Evolutionary conservation across 2,888 invertebrate genomes (phyloP).

Genomic region (Eupithecia centaureata): DNA sequence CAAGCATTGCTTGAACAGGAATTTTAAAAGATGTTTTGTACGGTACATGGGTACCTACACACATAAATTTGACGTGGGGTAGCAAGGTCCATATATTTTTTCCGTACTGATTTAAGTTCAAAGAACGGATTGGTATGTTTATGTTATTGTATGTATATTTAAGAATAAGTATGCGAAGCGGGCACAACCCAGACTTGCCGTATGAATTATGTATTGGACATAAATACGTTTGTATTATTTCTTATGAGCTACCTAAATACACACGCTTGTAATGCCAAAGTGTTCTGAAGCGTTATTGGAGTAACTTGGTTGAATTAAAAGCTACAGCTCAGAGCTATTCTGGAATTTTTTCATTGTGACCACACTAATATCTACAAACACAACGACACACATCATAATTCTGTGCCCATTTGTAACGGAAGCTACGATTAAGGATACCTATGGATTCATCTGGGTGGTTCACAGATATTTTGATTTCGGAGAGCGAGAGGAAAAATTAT

Average conservation of each 20-base stretch:
- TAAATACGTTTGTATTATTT: constrained; percentile 6
- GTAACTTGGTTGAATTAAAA: no score
- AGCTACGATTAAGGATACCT: background rate
- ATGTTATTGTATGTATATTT: constrained; percentile 30
- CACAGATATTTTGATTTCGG: background rate
- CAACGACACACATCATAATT: no score
- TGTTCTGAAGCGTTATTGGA: background rate
- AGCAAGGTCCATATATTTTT: background rate
- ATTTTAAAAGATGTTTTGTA: background rate
- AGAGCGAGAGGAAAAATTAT: background rate
- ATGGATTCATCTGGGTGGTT: background rate
- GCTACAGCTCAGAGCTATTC: no score
- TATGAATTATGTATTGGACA: constrained; percentile 35
- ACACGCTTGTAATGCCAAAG: background rate
- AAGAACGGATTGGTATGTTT: constrained; percentile 7
- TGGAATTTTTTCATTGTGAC: no score
- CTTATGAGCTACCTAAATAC: background rate
- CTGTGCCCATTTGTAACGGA: no score
- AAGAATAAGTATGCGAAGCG: constrained; percentile 27
- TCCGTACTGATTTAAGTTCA: background rate
- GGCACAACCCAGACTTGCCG: constrained; percentile 4
- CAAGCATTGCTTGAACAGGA: background rate
- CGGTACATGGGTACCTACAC: background rate
- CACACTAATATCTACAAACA: no score
- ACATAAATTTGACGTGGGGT: background rate